Evolutionary conservation across 2,797 vertebrate genomes (phyloP).

Genomic region (Rhinogobio ventralis): DNA sequence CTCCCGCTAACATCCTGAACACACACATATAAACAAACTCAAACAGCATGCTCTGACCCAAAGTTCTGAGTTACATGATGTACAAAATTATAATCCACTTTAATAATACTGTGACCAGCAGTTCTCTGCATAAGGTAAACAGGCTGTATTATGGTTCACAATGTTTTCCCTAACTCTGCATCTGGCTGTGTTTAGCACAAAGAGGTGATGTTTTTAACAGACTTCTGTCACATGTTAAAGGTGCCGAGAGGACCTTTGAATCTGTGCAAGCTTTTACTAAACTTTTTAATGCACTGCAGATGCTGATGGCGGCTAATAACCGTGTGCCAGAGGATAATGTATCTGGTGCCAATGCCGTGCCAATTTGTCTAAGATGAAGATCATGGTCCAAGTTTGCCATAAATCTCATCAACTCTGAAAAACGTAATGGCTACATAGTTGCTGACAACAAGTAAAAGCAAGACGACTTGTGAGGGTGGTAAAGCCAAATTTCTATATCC

Average conservation of each 20-base stretch:
- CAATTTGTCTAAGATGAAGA: not conserved
- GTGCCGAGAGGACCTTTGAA: slow-evolving; percentile 2
- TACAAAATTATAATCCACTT: slow-evolving; percentile 14
- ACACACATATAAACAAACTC: slow-evolving; percentile 39
- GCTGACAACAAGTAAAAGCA: not conserved
- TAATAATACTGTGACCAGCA: not conserved
- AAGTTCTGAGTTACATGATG: slow-evolving; percentile 13
- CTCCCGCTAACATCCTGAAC: slow-evolving; percentile 37
- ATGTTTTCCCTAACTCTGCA: not conserved
- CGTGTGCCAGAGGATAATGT: slow-evolving; percentile 54
- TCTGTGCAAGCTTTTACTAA: slow-evolving; percentile 17
- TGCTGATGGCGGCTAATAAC: slow-evolving; percentile 40
- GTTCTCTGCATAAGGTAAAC: slow-evolving; percentile 3
- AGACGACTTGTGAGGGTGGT: not conserved
- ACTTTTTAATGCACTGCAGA: slow-evolving; percentile 43
- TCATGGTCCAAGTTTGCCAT: not conserved
- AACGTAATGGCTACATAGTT: not conserved
- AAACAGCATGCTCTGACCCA: slow-evolving; percentile 12
- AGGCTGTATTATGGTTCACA: not conserved
- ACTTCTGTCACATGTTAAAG: slow-evolving; percentile 27
- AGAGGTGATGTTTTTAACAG: slow-evolving; percentile 20
- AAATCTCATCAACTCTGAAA: not conserved
- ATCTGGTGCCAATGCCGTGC: slow-evolving; percentile 6
- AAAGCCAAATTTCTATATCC: not conserved
- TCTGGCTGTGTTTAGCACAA: slow-evolving; percentile 28